phyloP scores from a whole-genome alignment of 2,888 invertebrate species.

The Corbicula japonica region DNA sequence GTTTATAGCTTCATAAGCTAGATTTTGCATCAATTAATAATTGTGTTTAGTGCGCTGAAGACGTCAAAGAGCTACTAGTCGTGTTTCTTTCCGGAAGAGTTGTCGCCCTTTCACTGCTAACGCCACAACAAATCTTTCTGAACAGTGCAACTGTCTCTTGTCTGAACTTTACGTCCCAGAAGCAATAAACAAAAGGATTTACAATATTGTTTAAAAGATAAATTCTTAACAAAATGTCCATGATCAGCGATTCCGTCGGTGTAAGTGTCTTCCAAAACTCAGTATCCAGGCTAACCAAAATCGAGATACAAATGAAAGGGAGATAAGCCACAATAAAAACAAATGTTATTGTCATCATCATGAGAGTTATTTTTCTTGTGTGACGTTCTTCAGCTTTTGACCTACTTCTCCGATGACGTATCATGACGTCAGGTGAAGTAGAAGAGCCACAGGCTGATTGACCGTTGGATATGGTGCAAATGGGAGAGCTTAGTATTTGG shows the following conservation, averaged over 20 bases:
- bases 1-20: no score
- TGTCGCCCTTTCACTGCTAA: no score
- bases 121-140: background rate
- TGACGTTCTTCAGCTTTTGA: slow-evolving; percentile 39
- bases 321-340: slow-evolving; percentile 58
- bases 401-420: slow-evolving; percentile 31
- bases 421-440: slow-evolving; percentile 1
- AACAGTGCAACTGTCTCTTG: background rate
- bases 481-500: no score
- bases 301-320: slow-evolving; percentile 49
- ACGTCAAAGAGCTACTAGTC: no score
- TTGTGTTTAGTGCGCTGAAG: no score
- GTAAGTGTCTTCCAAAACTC: slow-evolving; percentile 40
- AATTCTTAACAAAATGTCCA: slow-evolving; percentile 49
- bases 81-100: no score
- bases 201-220: slow-evolving; percentile 61
- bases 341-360: slow-evolving; percentile 61
- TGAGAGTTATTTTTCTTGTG: slow-evolving; percentile 59
- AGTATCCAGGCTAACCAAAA: slow-evolving; percentile 25
- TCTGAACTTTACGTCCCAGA: slow-evolving; percentile 55
- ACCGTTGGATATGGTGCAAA: no score
- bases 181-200: slow-evolving; percentile 61
- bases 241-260: slow-evolving; percentile 8
- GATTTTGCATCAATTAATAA: no score
- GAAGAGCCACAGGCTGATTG: no score